Conservation (phyloP, 23 tunicate species). For the Aplidium turbinatum region DNA sequence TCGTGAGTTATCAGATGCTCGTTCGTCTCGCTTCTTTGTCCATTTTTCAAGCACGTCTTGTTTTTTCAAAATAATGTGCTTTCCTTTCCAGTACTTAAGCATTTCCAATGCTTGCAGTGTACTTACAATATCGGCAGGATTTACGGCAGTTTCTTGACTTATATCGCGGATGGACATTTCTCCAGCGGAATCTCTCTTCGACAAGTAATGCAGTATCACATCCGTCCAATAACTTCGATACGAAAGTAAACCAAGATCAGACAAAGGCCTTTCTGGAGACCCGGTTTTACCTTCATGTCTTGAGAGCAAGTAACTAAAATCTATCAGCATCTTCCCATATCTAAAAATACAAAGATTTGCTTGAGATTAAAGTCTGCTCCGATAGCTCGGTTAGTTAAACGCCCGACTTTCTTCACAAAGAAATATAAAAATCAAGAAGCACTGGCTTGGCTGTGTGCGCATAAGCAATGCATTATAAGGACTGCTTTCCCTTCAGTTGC, state of each 20-base stretch:
- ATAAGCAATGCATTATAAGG: too few relatives aligned
- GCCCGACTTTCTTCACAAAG: too few relatives aligned
- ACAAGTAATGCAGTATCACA: slow-evolving; percentile 71
- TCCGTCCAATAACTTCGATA: slow-evolving; percentile 97
- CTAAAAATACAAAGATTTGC: too few relatives aligned
- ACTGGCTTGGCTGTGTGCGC: too few relatives aligned
- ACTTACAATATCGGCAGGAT: slow-evolving; percentile 86
- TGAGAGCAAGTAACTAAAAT: slow-evolving; percentile 83
- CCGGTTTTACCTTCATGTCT: slow-evolving; percentile 82
- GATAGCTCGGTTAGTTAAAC: too few relatives aligned
- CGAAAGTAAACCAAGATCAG: slow-evolving; percentile 83
- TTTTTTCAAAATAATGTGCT: slow-evolving; percentile 86
- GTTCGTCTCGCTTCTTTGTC: slow-evolving; percentile 50
- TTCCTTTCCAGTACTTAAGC: slow-evolving; percentile 97
- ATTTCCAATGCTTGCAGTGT: slow-evolving; percentile 91
- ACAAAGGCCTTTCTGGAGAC: slow-evolving; percentile 95
- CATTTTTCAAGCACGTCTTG: slow-evolving; percentile 74
- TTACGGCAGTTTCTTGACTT: slow-evolving; percentile 85
- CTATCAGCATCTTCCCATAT: slow-evolving; percentile 94
- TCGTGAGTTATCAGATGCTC: slow-evolving; percentile 50
- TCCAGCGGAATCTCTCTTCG: slow-evolving; percentile 44
- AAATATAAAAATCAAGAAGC: too few relatives aligned
- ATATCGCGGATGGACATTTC: slow-evolving; percentile 81
- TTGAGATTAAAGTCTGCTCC: too few relatives aligned
- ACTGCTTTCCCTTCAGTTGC: too few relatives aligned